A percentile compares a stretch with the other conserved stretches of the same genome.
phyloP scores from a whole-genome alignment of 23 tunicate species.

The Pegea sp. region DNA sequence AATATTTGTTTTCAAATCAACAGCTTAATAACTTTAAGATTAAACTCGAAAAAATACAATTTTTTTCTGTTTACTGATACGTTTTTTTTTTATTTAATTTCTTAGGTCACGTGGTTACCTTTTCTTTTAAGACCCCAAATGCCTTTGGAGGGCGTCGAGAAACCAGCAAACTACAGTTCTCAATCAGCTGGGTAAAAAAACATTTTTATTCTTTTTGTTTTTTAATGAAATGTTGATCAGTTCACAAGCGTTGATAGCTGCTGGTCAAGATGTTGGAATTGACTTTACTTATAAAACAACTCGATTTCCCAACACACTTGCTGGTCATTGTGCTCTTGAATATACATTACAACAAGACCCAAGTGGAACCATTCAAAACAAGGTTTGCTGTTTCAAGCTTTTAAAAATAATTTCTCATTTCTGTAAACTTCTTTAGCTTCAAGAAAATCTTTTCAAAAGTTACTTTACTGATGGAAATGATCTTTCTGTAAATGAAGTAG shows the following conservation, averaged over 20 bases:
- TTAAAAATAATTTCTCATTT: background rate
- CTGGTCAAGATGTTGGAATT: constrained; percentile 58
- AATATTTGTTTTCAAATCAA: too few species aligned
- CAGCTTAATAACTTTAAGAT: too few species aligned
- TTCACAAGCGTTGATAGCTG: constrained; percentile 18
- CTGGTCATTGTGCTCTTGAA: constrained; percentile 69
- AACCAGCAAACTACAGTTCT: constrained; percentile 38
- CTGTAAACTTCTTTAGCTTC: constrained; percentile 11
- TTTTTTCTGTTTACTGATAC: background rate
- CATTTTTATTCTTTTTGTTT: background rate
- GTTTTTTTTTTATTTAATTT: background rate
- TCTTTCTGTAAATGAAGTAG: constrained; percentile 27
- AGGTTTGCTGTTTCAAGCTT: constrained; percentile 6
- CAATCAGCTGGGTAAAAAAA: constrained; percentile 4
- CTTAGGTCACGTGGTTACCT: constrained; percentile 70
- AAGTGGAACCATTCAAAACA: constrained; percentile 35
- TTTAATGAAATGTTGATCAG: constrained; percentile 3
- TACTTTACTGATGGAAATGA: constrained; percentile 72
- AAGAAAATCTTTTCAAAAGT: constrained; percentile 54
- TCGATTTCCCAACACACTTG: constrained; percentile 47
- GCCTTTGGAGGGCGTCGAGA: constrained; percentile 55
- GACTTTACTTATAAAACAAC: constrained; percentile 50
- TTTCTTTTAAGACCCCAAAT: constrained; percentile 83
- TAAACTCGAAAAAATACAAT: background rate
- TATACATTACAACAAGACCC: constrained; percentile 45